These are phyloP conservation scores for Chascanopsetta lugubris DNA, from an alignment of 2,113 vertebrate species.

Conservation along the genomic window DNA sequence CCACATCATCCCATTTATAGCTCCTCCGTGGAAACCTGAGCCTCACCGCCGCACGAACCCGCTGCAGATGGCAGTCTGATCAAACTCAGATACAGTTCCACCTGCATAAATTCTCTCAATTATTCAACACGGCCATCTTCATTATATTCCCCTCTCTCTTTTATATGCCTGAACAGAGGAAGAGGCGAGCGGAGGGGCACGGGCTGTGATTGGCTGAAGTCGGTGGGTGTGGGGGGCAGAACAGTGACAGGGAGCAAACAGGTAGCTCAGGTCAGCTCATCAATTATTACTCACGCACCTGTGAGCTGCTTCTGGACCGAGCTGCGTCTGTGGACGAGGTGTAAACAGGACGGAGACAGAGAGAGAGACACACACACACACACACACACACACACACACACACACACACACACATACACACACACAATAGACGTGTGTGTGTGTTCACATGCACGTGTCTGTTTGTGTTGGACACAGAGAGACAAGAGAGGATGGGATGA, in stretches of 20 bases:
- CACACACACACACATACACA: conserved; percentile 6
- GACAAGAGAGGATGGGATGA: conserved; percentile 16
- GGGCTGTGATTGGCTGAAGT: conserved; percentile 67
- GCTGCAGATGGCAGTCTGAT: conserved; percentile 63
- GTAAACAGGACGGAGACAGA: background rate
- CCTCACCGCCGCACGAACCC: conserved; percentile 65
- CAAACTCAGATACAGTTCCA: conserved; percentile 61
- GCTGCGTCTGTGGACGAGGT: background rate
- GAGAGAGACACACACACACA: too few species aligned
- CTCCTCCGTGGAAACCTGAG: conserved; percentile 62
- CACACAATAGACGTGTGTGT: background rate
- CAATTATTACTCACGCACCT: conserved; percentile 70
- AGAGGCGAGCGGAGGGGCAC: conserved; percentile 50
- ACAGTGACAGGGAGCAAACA: conserved; percentile 54
- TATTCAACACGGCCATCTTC: conserved; percentile 74
- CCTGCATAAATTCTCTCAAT: conserved; percentile 74
- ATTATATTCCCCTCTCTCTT: conserved; percentile 74
- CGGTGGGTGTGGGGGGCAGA: conserved; percentile 58
- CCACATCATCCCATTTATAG: background rate
- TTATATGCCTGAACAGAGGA: conserved; percentile 55
- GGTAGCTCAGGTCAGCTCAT: conserved; percentile 60
- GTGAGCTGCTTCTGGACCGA: conserved; percentile 4
- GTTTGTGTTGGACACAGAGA: conserved; percentile 32
- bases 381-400: background rate
- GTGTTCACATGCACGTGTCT: conserved; percentile 26